Evolutionary conservation across 2,797 vertebrate genomes (phyloP).

Genomic region (Phoxinus dragarum): DNA sequence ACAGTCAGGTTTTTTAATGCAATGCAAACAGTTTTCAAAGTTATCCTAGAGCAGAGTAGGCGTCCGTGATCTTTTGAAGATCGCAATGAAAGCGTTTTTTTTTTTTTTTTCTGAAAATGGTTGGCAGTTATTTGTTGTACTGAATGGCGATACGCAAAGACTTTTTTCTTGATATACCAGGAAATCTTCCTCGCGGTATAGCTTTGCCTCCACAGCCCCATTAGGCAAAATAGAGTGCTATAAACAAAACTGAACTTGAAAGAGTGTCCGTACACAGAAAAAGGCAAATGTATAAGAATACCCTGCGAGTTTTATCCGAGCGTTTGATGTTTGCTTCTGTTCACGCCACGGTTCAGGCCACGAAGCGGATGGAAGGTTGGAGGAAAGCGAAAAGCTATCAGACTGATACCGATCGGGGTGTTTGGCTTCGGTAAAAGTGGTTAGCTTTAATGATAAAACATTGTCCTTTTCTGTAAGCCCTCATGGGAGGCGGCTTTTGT

Average conservation of each 20-base stretch:
- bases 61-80: constrained; percentile 32
- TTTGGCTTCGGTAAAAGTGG: constrained; percentile 67
- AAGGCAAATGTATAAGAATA: neutral
- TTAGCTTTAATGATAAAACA: constrained; percentile 75
- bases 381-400: constrained; percentile 48
- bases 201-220: constrained; percentile 1
- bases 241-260: constrained; percentile 25
- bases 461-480: constrained; percentile 54
- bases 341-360: no score
- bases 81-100: neutral
- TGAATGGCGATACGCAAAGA: constrained; percentile 14
- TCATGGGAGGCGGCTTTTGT: constrained; percentile 65
- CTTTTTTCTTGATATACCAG: neutral
- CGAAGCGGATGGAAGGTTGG: neutral
- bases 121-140: constrained; percentile 17
- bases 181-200: neutral
- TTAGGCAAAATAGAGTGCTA: constrained; percentile 22
- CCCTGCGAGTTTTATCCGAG: neutral
- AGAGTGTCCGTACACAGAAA: neutral
- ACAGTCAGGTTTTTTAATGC: constrained; percentile 58
- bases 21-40: constrained; percentile 59
- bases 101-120: neutral
- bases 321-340: constrained; percentile 35
- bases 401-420: constrained; percentile 66
- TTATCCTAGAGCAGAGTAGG: constrained; percentile 25